Evolutionary conservation across 2,113 vertebrate genomes (phyloP).

Genomic region (Pelecanus crispus): DNA sequence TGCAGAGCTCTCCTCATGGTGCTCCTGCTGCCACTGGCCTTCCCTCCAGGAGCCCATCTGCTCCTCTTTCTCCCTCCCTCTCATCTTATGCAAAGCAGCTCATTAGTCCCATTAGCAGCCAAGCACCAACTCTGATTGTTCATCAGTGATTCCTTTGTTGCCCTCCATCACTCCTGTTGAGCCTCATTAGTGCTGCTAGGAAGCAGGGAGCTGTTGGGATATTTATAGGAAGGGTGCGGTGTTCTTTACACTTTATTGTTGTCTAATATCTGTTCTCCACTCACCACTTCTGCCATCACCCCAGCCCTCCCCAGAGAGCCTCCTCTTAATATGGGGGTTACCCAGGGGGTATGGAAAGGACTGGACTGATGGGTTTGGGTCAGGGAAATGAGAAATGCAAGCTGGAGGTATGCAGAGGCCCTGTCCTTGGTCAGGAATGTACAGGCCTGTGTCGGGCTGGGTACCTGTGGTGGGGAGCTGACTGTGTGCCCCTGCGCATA

Average conservation of each 20-base stretch:
- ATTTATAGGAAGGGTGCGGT: conserved; percentile 28
- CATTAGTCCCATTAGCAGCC: not conserved
- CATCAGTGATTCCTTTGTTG: conserved; percentile 44
- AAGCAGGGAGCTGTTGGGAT: conserved; percentile 20
- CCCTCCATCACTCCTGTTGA: conserved; percentile 26
- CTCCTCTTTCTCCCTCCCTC: not conserved
- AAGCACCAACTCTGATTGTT: conserved; percentile 36
- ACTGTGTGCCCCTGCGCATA: not conserved
- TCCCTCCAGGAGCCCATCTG: not conserved
- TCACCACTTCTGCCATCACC: not conserved
- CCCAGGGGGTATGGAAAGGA: not conserved
- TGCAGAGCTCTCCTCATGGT: not conserved
- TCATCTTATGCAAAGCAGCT: conserved; percentile 29
- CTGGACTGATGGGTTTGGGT: not conserved
- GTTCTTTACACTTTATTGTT: not conserved
- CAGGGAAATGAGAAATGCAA: not conserved
- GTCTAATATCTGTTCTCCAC: not conserved
- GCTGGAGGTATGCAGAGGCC: not conserved
- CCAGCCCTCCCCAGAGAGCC: not conserved
- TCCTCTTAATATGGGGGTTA: not conserved
- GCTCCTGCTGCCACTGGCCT: not conserved
- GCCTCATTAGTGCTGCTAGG: conserved; percentile 27
- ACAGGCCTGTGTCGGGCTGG: not conserved
- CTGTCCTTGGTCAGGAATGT: not conserved
- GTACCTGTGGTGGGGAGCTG: not conserved